Percentiles rank a stretch among this genome's conserved stretches.
These are phyloP conservation scores for Hippocampus barbouri DNA, from an alignment of 2,113 vertebrate species.

Conservation along the genomic window DNA sequence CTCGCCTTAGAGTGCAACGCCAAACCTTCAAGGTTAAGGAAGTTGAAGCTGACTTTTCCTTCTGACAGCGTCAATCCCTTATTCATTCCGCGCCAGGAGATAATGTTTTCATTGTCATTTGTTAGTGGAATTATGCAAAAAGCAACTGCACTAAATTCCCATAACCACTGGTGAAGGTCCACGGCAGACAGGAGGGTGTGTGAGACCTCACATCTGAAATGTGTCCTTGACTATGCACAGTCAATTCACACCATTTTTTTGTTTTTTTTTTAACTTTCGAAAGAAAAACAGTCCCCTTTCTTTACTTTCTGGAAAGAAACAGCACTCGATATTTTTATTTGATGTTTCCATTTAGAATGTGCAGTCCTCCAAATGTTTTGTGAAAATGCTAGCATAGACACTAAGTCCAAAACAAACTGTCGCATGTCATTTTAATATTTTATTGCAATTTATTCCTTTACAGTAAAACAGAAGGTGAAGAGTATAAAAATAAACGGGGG, in stretches of 20 bases:
- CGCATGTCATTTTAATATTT: slow-evolving; percentile 53
- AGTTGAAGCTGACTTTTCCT: neutral
- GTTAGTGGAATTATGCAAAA: neutral
- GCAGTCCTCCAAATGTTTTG: no score
- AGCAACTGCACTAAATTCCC: neutral
- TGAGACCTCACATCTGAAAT: neutral
- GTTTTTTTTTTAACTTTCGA: no score
- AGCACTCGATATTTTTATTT: no score
- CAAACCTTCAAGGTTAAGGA: neutral
- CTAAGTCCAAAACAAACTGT: neutral
- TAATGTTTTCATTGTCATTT: neutral
- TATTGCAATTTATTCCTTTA: slow-evolving; percentile 73
- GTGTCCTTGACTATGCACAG: neutral
- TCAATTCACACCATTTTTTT: no score
- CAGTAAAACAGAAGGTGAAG: slow-evolving; percentile 58
- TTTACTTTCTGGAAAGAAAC: no score
- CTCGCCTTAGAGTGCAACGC: neutral
- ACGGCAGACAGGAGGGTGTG: neutral
- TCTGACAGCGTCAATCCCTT: neutral
- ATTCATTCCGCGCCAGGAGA: neutral
- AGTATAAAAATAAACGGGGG: slow-evolving; percentile 62
- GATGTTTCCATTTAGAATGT: no score
- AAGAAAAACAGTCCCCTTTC: no score
- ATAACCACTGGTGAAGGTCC: neutral
- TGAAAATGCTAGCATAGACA: no score